A percentile compares a stretch with the other conserved stretches of the same genome.
Evolutionary conservation across 2,113 vertebrate genomes (phyloP).

Genomic region (Corynorhinus townsendii): DNA sequence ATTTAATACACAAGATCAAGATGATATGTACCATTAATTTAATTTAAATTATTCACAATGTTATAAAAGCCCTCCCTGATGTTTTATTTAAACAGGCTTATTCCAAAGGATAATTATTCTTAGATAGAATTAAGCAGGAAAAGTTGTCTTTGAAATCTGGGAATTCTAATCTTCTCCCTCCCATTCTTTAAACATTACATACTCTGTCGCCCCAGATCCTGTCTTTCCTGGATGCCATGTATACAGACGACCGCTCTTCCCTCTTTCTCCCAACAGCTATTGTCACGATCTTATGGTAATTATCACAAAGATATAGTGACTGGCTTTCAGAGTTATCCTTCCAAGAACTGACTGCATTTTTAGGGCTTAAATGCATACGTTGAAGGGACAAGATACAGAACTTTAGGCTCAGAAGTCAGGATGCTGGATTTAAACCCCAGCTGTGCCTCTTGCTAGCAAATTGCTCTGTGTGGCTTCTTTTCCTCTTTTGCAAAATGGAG

Average conservation of each 20-base stretch:
- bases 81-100: neutral
- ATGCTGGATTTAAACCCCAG: neutral
- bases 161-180: neutral
- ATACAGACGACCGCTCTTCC: fast-evolving
- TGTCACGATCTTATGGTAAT: neutral
- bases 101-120: neutral
- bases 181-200: neutral
- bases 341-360: neutral
- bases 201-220: neutral
- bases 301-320: neutral
- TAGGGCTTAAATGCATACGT: neutral
- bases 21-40: neutral
- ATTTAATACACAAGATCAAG: neutral
- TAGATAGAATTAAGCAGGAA: neutral
- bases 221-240: neutral
- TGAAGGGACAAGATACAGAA: neutral
- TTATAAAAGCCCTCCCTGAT: neutral
- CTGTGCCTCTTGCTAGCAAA: neutral
- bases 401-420: neutral
- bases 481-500: neutral
- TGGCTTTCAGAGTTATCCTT: neutral
- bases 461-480: neutral
- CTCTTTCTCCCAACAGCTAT: neutral
- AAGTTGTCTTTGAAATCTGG: neutral
- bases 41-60: neutral